Conservation (phyloP, 1,140 invertebrate genomes). For the Brachionus sp. region DNA sequence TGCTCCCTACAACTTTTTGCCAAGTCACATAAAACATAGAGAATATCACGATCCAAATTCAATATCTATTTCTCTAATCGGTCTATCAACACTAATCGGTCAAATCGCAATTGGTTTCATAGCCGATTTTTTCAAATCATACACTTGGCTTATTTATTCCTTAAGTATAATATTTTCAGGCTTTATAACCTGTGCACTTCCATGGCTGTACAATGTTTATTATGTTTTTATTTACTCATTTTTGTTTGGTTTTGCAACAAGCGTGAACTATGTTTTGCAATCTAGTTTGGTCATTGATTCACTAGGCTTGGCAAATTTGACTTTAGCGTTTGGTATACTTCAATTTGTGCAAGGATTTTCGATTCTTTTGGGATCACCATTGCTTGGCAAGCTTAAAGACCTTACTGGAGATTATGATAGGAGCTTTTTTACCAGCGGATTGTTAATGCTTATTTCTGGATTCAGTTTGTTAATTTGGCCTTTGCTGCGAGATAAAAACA, state of each 20-base stretch:
- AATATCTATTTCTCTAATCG: constrained; percentile 85
- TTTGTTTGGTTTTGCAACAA: constrained; percentile 34
- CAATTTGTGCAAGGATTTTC: constrained; percentile 87
- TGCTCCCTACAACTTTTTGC: constrained; percentile 74
- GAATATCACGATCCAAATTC: constrained; percentile 72
- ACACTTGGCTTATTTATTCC: constrained; percentile 75
- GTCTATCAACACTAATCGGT: constrained; percentile 64
- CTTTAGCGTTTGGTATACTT: constrained; percentile 85
- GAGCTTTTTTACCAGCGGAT: constrained; percentile 9
- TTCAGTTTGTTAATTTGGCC: not conserved
- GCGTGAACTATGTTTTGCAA: constrained; percentile 72
- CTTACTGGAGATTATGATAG: constrained; percentile 3
- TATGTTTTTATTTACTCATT: constrained; percentile 36
- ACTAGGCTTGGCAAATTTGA: constrained; percentile 81
- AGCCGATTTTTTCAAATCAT: constrained; percentile 63
- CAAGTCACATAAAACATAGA: constrained; percentile 53
- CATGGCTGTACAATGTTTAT: constrained; percentile 62
- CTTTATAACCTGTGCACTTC: constrained; percentile 69
- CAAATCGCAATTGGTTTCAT: constrained; percentile 54
- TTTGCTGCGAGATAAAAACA: not conserved
- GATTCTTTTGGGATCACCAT: constrained; percentile 73
- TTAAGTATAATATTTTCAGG: constrained; percentile 77
- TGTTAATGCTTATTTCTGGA: constrained; percentile 36
- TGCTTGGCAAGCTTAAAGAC: constrained; percentile 31
- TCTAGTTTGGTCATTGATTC: constrained; percentile 86